phyloP scores from a whole-genome alignment of 2,797 vertebrate species.

The Dendrocincla fuliginosa region DNA sequence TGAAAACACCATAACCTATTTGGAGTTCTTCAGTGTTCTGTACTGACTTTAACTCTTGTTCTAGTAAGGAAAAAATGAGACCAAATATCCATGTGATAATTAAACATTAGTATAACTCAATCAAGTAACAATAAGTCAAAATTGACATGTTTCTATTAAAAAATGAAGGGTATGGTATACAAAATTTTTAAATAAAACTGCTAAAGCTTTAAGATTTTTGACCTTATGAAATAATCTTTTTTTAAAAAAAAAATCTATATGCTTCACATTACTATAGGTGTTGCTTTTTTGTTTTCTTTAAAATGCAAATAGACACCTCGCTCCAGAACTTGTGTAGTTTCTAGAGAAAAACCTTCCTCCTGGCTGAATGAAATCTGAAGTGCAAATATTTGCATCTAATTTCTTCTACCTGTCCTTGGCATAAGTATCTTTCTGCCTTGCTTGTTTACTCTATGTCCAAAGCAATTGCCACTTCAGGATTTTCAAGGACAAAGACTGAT shows the following conservation, averaged over 20 bases:
- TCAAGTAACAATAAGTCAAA: background rate
- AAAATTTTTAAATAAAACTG: background rate
- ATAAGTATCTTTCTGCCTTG: background rate
- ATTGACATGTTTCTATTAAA: background rate
- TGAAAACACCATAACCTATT: background rate
- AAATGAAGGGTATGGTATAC: background rate
- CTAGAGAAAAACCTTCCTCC: background rate
- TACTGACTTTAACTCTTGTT: background rate
- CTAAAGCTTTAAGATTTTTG: background rate
- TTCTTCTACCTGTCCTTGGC: slow-evolving; percentile 18
- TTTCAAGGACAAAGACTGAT: slow-evolving; percentile 20
- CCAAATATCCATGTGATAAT: background rate
- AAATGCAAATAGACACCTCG: background rate
- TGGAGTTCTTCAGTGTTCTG: background rate
- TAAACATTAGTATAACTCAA: background rate
- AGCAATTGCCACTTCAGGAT: slow-evolving; percentile 13
- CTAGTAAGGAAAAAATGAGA: background rate
- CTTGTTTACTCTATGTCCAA: slow-evolving; percentile 31
- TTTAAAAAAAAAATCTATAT: background rate
- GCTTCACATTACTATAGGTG: background rate
- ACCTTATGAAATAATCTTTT: background rate
- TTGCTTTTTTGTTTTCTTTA: background rate
- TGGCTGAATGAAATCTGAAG: slow-evolving; percentile 12
- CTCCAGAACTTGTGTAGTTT: background rate
- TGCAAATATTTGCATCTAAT: slow-evolving; percentile 41